Evolutionary conservation across 2,113 vertebrate species (phyloP).

Genomic region (Aegithalos caudatus): DNA sequence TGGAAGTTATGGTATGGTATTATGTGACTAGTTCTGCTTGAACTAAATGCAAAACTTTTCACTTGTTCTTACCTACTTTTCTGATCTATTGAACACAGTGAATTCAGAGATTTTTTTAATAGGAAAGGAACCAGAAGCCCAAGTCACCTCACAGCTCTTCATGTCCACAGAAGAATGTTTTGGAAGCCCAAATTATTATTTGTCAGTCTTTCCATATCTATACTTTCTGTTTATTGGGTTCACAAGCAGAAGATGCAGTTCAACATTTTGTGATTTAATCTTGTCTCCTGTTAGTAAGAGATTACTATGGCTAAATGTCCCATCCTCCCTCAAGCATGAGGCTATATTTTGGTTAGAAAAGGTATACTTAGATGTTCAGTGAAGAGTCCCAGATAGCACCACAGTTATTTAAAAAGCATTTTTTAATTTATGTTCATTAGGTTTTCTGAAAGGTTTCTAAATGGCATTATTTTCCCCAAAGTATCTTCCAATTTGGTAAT

Average conservation of each 20-base stretch:
- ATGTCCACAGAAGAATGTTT: neutral
- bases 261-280: neutral
- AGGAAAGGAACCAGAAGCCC: neutral
- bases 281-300: neutral
- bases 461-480: constrained; percentile 19
- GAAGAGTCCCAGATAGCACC: neutral
- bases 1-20: neutral
- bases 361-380: neutral
- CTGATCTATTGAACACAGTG: neutral
- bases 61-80: neutral
- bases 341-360: neutral
- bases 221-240: neutral
- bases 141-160: neutral
- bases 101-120: neutral
- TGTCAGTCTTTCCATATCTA: neutral
- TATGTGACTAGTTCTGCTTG: neutral
- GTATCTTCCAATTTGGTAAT: constrained; percentile 9
- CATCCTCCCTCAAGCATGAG: neutral
- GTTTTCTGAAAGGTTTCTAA: constrained; percentile 47
- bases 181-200: neutral
- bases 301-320: neutral
- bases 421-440: constrained; percentile 16
- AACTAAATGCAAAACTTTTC: neutral
- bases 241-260: neutral
- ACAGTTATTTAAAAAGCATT: neutral